phyloP scores from a whole-genome alignment of 2,113 vertebrate genomes.

The Pseudorasbora parva region DNA sequence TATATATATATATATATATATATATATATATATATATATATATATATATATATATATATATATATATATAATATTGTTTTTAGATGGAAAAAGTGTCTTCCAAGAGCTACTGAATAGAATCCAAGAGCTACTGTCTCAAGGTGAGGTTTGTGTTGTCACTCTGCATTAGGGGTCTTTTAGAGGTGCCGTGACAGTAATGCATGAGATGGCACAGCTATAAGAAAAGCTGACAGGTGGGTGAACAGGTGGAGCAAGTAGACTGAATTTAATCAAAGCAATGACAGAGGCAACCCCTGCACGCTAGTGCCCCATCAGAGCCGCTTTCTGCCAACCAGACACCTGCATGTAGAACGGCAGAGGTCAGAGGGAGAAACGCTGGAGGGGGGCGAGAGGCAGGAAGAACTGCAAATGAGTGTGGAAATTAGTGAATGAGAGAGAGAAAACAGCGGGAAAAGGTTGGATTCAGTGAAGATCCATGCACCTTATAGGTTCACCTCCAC shows the following conservation, averaged over 20 bases:
- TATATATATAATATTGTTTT: too few relatives aligned
- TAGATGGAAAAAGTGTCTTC: neutral
- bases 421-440: constrained; percentile 14
- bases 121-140: constrained; percentile 9
- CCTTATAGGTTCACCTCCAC: constrained; percentile 13
- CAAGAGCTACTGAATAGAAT: neutral
- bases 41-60: too few relatives aligned
- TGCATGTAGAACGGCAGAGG: constrained; percentile 4
- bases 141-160: constrained; percentile 34
- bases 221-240: constrained; percentile 54
- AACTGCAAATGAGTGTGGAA: constrained; percentile 15
- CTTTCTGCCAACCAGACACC: constrained; percentile 24
- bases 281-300: constrained; percentile 43
- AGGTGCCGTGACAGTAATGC: constrained; percentile 12
- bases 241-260: constrained; percentile 52
- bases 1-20: too few relatives aligned
- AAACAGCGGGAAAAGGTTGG: constrained; percentile 23
- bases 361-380: constrained; percentile 37
- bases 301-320: constrained; percentile 41
- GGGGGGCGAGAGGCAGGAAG: neutral
- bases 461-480: neutral
- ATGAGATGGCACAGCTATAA: constrained; percentile 31
- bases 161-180: constrained; percentile 22
- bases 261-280: constrained; percentile 57
- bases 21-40: too few relatives aligned